Percentiles rank a stretch among this genome's conserved stretches.
Conservation (phyloP, 2,888 invertebrate genomes). For the Eledone cirrhosa region DNA sequence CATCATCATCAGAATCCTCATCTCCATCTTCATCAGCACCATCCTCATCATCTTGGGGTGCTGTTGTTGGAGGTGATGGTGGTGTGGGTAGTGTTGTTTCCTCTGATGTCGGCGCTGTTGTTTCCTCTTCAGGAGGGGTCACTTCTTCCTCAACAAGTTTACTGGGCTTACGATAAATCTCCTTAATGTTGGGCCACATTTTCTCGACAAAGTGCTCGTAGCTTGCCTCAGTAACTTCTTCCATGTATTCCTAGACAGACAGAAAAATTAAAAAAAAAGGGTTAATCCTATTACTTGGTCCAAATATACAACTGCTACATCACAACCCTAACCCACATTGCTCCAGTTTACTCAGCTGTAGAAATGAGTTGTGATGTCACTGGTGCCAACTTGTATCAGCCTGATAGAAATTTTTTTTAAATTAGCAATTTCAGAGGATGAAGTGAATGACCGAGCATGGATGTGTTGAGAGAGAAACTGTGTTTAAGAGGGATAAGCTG, state of each 20-base stretch:
- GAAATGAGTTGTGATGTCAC: no score
- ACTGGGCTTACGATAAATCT: slow-evolving; percentile 44
- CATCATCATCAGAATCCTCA: background rate
- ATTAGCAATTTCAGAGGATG: no score
- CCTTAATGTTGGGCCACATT: slow-evolving; percentile 65
- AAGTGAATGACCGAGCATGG: no score
- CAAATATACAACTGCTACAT: no score
- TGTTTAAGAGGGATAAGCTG: no score
- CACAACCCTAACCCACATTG: no score
- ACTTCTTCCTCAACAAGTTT: no score
- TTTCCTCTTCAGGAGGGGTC: slow-evolving; percentile 29
- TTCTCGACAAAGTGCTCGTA: slow-evolving; percentile 54
- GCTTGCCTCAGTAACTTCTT: slow-evolving; percentile 56
- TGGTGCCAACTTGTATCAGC: no score
- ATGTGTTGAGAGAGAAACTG: no score
- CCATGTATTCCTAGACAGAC: slow-evolving; percentile 61
- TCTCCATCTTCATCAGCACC: slow-evolving; percentile 46
- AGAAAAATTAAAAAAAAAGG: background rate
- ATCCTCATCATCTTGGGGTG: slow-evolving; percentile 47
- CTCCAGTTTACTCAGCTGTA: no score
- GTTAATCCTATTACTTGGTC: no score
- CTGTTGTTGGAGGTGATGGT: slow-evolving; percentile 55
- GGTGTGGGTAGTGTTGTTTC: slow-evolving; percentile 40
- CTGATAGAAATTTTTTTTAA: no score
- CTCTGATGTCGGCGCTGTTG: slow-evolving; percentile 32